Conservation (phyloP, 2,797 vertebrate species). For the Eremophila alpestris region DNA sequence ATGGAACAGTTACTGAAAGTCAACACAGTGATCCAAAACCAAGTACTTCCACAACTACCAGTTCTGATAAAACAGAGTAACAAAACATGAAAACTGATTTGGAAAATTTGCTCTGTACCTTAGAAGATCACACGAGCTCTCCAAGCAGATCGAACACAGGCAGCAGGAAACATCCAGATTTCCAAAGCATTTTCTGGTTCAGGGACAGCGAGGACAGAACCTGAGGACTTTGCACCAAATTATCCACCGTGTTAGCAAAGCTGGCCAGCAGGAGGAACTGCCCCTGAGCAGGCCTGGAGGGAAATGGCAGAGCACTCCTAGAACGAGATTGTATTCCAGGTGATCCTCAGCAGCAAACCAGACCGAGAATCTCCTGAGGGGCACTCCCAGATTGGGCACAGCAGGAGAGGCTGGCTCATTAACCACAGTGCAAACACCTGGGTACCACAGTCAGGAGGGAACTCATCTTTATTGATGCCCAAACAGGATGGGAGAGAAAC, state of each 20-base stretch:
- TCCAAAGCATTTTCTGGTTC: not conserved
- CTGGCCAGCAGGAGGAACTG: not conserved
- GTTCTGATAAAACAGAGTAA: not conserved
- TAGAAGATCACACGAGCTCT: rapidly evolving
- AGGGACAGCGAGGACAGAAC: rapidly evolving
- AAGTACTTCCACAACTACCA: not conserved
- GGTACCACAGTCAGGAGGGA: not conserved
- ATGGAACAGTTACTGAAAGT: not conserved
- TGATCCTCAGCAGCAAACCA: not conserved
- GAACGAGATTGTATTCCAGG: not conserved
- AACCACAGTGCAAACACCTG: not conserved
- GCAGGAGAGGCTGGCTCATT: not conserved
- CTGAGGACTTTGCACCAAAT: not conserved
- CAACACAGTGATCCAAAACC: rapidly evolving
- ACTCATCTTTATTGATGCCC: not conserved
- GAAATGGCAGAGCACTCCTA: rapidly evolving
- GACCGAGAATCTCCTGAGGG: not conserved
- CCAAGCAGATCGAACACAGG: not conserved
- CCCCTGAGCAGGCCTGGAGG: rapidly evolving
- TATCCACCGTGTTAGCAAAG: rapidly evolving
- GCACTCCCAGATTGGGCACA: not conserved
- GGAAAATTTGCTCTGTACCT: not conserved
- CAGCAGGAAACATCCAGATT: not conserved
- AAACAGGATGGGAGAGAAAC: not conserved
- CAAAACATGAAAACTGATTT: rapidly evolving